These are phyloP conservation scores for Anarsia innoxiella DNA, from an alignment of 2,888 invertebrate genomes.

Conservation along the genomic window DNA sequence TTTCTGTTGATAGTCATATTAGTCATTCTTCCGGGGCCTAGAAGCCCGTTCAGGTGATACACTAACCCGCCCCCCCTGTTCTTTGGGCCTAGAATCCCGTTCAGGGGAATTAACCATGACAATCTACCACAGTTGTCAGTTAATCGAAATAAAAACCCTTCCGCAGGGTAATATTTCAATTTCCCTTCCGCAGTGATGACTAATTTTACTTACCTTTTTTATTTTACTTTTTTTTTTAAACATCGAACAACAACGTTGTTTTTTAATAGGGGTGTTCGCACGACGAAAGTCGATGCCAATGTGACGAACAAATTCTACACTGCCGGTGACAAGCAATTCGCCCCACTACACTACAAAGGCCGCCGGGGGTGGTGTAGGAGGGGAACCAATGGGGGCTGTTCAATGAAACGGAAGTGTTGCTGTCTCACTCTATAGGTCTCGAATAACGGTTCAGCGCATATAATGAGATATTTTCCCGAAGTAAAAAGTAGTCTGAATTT, in stretches of 20 bases:
- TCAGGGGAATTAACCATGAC: background rate
- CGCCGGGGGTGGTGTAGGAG: background rate
- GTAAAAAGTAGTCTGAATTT: too few species aligned
- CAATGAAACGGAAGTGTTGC: conserved; percentile 1
- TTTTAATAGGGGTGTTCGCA: background rate
- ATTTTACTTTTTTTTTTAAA: conserved; percentile 3
- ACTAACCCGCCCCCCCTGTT: background rate
- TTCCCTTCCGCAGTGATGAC: background rate
- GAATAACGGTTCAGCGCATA: conserved; percentile 7
- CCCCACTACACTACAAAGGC: background rate
- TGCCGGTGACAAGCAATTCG: background rate
- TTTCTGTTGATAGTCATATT: too few species aligned
- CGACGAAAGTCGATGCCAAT: conserved; percentile 6
- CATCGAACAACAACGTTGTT: conserved; percentile 3
- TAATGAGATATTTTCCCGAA: too few species aligned
- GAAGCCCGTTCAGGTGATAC: background rate
- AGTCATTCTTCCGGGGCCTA: background rate
- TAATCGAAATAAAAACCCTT: background rate
- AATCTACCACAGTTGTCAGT: background rate
- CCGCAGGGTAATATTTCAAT: background rate
- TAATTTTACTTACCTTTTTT: background rate
- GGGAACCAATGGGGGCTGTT: background rate
- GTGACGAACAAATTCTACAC: background rate
- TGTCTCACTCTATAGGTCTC: conserved; percentile 7
- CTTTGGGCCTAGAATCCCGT: background rate